A percentile compares a stretch with the other conserved stretches of the same genome.
Conservation (phyloP, 1,140 invertebrate genomes). For the Acromyrmex charruanus region DNA sequence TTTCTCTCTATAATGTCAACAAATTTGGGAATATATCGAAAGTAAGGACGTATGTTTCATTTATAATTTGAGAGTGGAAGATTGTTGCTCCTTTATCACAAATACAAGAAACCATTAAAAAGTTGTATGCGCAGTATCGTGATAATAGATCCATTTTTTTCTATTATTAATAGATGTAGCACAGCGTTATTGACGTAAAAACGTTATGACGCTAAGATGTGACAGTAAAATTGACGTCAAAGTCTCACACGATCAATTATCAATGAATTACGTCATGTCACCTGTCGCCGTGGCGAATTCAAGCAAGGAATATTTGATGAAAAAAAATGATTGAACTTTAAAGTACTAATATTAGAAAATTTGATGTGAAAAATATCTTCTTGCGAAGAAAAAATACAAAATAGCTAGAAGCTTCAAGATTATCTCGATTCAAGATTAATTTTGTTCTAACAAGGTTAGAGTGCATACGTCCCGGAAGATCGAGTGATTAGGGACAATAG, state of each 20-base stretch:
- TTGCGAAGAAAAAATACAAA: background rate
- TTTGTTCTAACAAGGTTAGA: slow-evolving; percentile 18
- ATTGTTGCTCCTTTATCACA: background rate
- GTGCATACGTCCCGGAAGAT: slow-evolving; percentile 3
- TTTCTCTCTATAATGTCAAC: too few relatives aligned
- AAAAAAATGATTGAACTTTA: background rate
- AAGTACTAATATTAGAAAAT: background rate
- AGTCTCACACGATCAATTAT: slow-evolving; percentile 67
- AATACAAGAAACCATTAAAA: background rate
- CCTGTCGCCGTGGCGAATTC: slow-evolving; percentile 41
- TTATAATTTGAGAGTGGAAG: background rate
- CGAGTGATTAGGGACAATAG: slow-evolving; percentile 29
- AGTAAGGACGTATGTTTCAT: background rate
- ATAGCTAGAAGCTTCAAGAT: background rate
- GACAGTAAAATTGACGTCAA: slow-evolving; percentile 24
- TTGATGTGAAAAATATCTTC: background rate
- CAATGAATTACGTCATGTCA: slow-evolving; percentile 70
- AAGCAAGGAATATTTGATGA: slow-evolving; percentile 25
- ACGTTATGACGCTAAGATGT: background rate
- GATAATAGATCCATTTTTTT: background rate
- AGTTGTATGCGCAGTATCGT: background rate
- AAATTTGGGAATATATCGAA: background rate
- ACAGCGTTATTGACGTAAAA: background rate
- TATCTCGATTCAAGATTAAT: slow-evolving; percentile 4
- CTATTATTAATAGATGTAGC: slow-evolving; percentile 13